Evolutionary conservation across 2,888 invertebrate genomes (phyloP).

Genomic region (Plutella xylostella): DNA sequence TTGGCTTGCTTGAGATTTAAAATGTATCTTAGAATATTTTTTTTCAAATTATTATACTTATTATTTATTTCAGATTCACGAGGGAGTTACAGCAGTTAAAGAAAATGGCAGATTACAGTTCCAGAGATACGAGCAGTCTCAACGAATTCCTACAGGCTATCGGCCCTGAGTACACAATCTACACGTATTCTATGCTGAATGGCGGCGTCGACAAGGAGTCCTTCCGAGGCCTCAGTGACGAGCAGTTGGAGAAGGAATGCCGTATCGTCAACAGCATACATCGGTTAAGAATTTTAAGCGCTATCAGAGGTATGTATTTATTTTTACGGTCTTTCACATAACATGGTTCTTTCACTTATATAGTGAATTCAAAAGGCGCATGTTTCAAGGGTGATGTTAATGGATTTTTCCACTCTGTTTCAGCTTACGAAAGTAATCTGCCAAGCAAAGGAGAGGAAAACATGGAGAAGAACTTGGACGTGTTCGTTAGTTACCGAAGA

Average conservation of each 20-base stretch:
- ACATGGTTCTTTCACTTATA: background rate
- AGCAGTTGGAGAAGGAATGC: conserved; percentile 91
- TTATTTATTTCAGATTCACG: conserved; percentile 76
- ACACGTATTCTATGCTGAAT: conserved; percentile 96
- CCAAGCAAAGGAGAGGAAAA: conserved; percentile 79
- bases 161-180: conserved; percentile 92
- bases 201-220: conserved; percentile 94
- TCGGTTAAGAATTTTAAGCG: conserved; percentile 88
- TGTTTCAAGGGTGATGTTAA: too few species aligned
- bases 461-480: conserved; percentile 92
- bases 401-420: too few species aligned
- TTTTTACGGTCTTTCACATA: background rate
- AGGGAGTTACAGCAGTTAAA: conserved; percentile 93
- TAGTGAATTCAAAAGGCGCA: too few species aligned
- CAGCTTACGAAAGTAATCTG: conserved; percentile 74
- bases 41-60: too few species aligned
- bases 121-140: conserved; percentile 91
- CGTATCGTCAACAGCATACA: conserved; percentile 95
- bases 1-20: background rate
- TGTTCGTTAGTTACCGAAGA: conserved; percentile 97
- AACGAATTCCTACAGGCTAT: conserved; percentile 86
- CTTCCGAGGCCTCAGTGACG: conserved; percentile 88
- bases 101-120: conserved; percentile 96
- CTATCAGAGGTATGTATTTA: conserved; percentile 74
- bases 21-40: background rate